phyloP scores from a whole-genome alignment of 2,113 vertebrate species.

The Coturnix japonica region DNA sequence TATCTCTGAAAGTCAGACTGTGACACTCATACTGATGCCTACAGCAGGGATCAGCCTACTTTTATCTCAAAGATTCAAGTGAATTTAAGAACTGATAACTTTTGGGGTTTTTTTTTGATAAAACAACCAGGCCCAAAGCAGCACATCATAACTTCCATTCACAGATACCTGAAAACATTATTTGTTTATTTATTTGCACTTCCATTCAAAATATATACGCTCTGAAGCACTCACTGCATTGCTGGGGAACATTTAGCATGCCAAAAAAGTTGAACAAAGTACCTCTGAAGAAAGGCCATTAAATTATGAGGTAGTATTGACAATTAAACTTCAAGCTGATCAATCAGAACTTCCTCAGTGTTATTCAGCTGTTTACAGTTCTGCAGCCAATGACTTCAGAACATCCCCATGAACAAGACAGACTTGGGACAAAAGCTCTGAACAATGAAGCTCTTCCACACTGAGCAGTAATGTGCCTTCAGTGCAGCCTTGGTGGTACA shows the following conservation, averaged over 20 bases:
- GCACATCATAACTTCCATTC: background rate
- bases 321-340: background rate
- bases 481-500: background rate
- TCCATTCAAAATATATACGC: background rate
- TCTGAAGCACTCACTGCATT: background rate
- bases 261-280: background rate
- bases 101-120: background rate
- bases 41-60: background rate
- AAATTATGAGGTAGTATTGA: background rate
- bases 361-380: background rate
- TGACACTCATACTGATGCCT: background rate
- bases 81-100: background rate
- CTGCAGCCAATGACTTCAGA: background rate
- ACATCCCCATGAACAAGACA: background rate
- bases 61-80: background rate
- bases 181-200: background rate
- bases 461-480: background rate
- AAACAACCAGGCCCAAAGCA: background rate
- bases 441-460: background rate
- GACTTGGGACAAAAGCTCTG: background rate
- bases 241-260: fast-evolving
- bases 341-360: background rate
- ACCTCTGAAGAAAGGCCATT: background rate
- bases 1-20: background rate
- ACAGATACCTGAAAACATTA: background rate